Percentiles rank a stretch among this genome's conserved stretches.
These are phyloP conservation scores for Meda fulgida DNA, from an alignment of 2,797 vertebrate genomes.

Conservation along the genomic window DNA sequence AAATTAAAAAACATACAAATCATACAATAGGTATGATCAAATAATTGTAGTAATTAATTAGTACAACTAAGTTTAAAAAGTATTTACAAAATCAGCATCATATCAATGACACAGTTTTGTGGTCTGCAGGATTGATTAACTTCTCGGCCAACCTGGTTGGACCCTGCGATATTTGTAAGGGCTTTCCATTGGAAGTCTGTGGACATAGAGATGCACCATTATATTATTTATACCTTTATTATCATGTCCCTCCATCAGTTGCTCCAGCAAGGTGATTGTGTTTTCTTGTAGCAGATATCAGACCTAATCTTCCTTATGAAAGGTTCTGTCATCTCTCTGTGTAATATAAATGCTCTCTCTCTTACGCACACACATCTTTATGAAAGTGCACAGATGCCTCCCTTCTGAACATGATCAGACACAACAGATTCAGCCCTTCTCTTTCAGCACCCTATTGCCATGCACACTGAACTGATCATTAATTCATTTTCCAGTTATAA, in stretches of 20 bases:
- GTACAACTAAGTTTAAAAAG: background rate
- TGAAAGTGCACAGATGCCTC: background rate
- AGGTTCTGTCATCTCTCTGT: background rate
- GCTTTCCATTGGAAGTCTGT: background rate
- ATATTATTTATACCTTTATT: no score
- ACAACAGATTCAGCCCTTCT: background rate
- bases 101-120: background rate
- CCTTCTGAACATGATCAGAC: background rate
- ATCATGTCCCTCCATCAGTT: slow-evolving; percentile 12
- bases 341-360: background rate
- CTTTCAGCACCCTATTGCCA: background rate
- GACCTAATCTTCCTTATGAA: slow-evolving; percentile 28
- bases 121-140: background rate
- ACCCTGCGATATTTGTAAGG: background rate
- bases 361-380: background rate
- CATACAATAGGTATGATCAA: background rate
- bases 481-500: slow-evolving; percentile 63
- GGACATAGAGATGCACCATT: background rate
- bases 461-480: slow-evolving; percentile 51
- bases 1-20: background rate
- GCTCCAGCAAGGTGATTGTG: background rate
- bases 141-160: background rate
- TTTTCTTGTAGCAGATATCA: slow-evolving; percentile 17
- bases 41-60: background rate
- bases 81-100: background rate